Evolutionary conservation across 2,888 invertebrate species (phyloP), one percentile per base, ranked within the genome.

Genomic region (Apodemia hepburni): DNA sequence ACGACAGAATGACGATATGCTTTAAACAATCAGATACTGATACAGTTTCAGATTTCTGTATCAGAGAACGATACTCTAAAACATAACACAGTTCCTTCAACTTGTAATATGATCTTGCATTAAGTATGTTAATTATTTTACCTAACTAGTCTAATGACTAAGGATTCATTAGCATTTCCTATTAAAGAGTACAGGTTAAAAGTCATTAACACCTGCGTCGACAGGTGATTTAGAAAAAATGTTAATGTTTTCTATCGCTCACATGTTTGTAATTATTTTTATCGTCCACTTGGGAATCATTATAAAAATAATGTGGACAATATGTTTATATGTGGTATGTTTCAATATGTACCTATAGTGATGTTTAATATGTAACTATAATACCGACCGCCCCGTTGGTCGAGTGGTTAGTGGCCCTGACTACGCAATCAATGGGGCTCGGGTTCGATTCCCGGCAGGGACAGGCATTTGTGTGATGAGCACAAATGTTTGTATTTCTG

Each of bases 201-300:
- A 64, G 64, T 77, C 73, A 76, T 81, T 80, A 79, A 70, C 77
- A 78, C 76, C 75, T 76, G 74, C 66, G 66, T 64, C 61, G 66
- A 67, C 65, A 59, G 65, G 58, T 79, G 81, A 80, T 68, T 78
- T 77, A 77, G 64, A 68, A 64, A 65, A 58, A 67, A 70, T 62
- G 61, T 63, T 64, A 61, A 62, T 62, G 47, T 22, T 27, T 54
- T 54, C 27, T 27, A 54, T 54, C 22, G 54, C 22, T 18, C 12
- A 54, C 22, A 49, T 17, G 3, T 17, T 49, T 7, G 9, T 49
- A 18, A 49, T 22, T 49, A 49, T 9, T n/a, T 3, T 17, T 18
- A 27, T 22, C 6, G 9, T 12, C 54, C 54, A 54, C 54, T 54
- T 54, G 11, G 27, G 15, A 42, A 42, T 42, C 42, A 42, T 42